Evolutionary conservation across 2,888 invertebrate genomes (phyloP), one percentile per base, ranked within the genome.

Genomic region (Coelinius sp.): DNA sequence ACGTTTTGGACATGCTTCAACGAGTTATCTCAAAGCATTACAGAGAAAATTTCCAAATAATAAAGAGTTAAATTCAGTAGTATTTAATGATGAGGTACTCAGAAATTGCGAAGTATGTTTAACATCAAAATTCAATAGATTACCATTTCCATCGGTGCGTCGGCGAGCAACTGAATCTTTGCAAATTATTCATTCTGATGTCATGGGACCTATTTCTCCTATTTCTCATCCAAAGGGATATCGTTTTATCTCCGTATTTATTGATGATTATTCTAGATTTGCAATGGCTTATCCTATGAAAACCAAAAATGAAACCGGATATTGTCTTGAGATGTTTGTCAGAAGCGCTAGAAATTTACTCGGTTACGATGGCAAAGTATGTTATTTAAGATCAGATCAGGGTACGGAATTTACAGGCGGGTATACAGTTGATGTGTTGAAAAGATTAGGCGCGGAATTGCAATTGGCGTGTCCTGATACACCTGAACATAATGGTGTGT

Each of bases 101-200:
- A n/a, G n/a, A 73, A 76, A 80, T 24, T 80, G 79, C 31, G 78
- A 79, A 71, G 41, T 70, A 10, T 76, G 75, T 27, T 73, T 75
- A 14, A 27, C 74, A 35, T 35, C 76, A 7, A 78, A 78, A 71
- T 76, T 80, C 73, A 76, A 78, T 59, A 80, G 77, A 71, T 49
- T 75, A 1, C 76, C 72, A 41, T 78, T 77, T 24, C 73, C 76
- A 71, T 31, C 63, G 6, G 24, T 49, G 2, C 56, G 73, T 31
- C 67, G 10, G 20, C 46, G 73, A 73, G 70, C 59, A 65, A 64
- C 70, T 0, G 72, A 71, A 52, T 73, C 70, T 46, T 66, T 75
- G 7, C 74, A 79, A 66, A 67, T 77, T 2, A 52, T 77, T 6
- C 76, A 79, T 52, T 44, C 74, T 25, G 76, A 79, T 46, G 7